Evolutionary conservation across 2,888 invertebrate species (phyloP).

Genomic region (Watsonalla cultraria): DNA sequence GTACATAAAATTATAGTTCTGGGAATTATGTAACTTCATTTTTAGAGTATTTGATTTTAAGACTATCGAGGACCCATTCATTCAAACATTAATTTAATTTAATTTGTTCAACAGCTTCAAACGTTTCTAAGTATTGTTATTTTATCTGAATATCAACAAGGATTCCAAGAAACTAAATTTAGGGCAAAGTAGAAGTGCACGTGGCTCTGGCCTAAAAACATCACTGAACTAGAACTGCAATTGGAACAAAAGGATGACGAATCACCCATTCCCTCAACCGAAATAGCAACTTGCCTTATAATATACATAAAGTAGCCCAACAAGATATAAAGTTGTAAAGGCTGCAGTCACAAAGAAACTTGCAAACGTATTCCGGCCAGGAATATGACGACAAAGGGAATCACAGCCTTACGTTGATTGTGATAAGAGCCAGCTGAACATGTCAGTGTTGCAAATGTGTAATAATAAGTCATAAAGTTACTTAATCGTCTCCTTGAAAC

Average conservation of each 20-base stretch:
- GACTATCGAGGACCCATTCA: too few relatives aligned
- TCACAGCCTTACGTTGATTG: constrained; percentile 18
- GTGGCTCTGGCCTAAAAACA: background rate
- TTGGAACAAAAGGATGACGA: background rate
- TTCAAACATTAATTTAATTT: background rate
- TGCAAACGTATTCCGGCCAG: background rate
- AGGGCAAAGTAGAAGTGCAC: background rate
- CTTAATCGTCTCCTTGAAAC: constrained; percentile 72
- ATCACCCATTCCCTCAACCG: background rate
- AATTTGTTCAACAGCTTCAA: background rate
- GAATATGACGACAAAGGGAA: constrained; percentile 11
- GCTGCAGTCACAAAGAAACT: background rate
- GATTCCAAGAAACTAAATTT: background rate
- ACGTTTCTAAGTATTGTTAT: background rate
- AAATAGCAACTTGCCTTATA: background rate
- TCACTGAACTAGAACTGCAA: background rate
- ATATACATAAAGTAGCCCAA: too few relatives aligned
- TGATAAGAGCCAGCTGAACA: constrained; percentile 26
- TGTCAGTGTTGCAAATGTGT: constrained; percentile 27
- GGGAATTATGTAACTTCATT: too few relatives aligned
- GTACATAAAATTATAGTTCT: too few relatives aligned
- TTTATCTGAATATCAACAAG: background rate
- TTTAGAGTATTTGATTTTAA: too few relatives aligned
- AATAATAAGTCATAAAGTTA: constrained; percentile 51
- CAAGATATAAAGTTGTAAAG: background rate